Evolutionary conservation across 2,888 invertebrate species (phyloP).

Genomic region (Scaptomyza reducta): DNA sequence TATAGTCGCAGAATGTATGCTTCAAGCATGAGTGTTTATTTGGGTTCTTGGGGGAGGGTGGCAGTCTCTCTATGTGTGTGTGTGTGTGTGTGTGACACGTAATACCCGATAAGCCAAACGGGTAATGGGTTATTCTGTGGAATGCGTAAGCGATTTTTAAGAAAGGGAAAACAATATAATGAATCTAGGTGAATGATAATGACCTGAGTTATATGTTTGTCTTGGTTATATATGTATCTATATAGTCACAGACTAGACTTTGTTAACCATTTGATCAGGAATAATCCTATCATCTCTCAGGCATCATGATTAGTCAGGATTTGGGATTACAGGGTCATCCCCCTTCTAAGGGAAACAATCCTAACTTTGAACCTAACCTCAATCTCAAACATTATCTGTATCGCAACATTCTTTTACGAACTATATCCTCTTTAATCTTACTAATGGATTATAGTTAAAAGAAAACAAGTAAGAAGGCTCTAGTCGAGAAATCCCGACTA

Average conservation of each 20-base stretch:
- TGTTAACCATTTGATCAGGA: no score
- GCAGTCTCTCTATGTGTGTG: background rate
- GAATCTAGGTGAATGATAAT: background rate
- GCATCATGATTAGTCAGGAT: no score
- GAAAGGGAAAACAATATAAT: background rate
- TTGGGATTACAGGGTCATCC: no score
- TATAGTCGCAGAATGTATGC: no score
- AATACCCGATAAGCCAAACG: conserved; percentile 22
- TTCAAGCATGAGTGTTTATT: conserved; percentile 13
- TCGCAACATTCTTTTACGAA: no score
- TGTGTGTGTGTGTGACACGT: conserved; percentile 14
- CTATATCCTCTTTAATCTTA: background rate
- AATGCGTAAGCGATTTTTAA: background rate
- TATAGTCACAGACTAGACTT: no score
- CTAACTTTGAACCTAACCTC: background rate
- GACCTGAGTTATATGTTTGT: background rate
- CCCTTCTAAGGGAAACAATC: background rate
- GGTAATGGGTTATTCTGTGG: conserved; percentile 2
- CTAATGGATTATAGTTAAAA: no score
- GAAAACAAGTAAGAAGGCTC: no score
- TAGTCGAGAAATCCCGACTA: no score
- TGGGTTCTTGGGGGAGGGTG: background rate
- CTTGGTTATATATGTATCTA: no score
- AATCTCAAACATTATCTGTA: no score
- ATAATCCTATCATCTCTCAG: no score